Conservation (phyloP, 2,113 vertebrate genomes). For the Lepisosteus oculatus region DNA sequence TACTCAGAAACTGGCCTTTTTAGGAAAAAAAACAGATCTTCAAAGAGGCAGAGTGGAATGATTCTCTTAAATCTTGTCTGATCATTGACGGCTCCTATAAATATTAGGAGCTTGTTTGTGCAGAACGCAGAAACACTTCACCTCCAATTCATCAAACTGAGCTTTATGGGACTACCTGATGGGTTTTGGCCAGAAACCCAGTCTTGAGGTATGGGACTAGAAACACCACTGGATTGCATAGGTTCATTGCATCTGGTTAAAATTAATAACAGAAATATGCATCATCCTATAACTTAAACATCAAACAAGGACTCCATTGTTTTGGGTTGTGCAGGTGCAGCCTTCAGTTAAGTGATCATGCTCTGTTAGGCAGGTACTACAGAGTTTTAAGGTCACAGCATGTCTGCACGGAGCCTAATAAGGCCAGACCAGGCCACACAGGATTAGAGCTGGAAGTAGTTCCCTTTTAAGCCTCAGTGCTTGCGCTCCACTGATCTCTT, state of each 20-base stretch:
- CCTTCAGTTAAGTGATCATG: not conserved
- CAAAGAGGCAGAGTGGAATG: not conserved
- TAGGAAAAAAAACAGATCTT: not conserved
- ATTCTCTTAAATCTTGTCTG: not conserved
- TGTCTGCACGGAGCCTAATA: constrained; percentile 5
- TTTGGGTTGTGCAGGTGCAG: not conserved
- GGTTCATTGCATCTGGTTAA: constrained; percentile 4
- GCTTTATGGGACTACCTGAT: constrained; percentile 9
- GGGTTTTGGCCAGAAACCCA: not conserved
- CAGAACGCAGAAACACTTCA: not conserved
- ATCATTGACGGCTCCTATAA: constrained; percentile 10
- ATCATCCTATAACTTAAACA: not conserved
- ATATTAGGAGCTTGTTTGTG: constrained; percentile 6
- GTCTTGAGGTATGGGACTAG: not conserved
- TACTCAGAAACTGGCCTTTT: not conserved
- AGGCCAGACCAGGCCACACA: constrained; percentile 1
- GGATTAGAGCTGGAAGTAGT: constrained; percentile 17
- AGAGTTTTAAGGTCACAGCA: not conserved
- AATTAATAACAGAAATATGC: constrained; percentile 11
- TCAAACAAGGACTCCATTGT: not conserved
- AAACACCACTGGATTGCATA: not conserved
- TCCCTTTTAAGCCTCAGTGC: constrained; percentile 10
- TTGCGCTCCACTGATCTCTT: constrained; percentile 21
- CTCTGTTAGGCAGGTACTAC: not conserved
- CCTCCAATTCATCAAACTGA: constrained; percentile 12